Percentiles rank a stretch among this genome's conserved stretches.
Evolutionary conservation across 2,797 vertebrate species (phyloP).

Genomic region (Morus bassanus): DNA sequence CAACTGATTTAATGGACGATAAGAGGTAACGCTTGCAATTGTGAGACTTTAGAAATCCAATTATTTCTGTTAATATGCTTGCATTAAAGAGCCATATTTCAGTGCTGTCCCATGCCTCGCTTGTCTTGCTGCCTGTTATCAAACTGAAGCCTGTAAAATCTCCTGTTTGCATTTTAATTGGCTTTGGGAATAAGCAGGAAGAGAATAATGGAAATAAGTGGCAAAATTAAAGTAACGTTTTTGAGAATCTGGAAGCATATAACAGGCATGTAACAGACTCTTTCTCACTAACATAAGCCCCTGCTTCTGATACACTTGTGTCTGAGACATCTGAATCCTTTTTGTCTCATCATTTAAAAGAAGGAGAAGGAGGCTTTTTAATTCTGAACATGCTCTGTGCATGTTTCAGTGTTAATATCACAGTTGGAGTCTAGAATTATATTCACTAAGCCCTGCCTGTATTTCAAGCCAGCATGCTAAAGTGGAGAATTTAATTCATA

Average conservation of each 20-base stretch:
- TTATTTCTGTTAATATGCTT: slow-evolving; percentile 88
- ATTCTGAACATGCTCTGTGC: neutral
- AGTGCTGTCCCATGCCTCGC: slow-evolving; percentile 77
- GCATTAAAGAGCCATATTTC: slow-evolving; percentile 82
- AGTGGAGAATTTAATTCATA: slow-evolving; percentile 14
- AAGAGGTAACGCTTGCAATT: slow-evolving; percentile 71
- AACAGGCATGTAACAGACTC: slow-evolving; percentile 15
- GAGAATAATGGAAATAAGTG: slow-evolving; percentile 64
- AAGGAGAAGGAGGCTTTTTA: neutral
- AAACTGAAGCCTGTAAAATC: slow-evolving; percentile 64
- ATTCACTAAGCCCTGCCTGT: neutral
- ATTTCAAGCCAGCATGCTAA: neutral
- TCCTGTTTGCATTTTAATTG: slow-evolving; percentile 79
- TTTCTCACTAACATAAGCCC: neutral
- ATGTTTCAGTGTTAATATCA: neutral
- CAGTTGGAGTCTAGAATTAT: neutral
- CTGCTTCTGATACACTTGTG: neutral
- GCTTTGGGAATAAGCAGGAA: slow-evolving; percentile 67
- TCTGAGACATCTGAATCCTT: neutral
- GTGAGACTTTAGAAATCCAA: slow-evolving; percentile 85
- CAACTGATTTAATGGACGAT: slow-evolving; percentile 73
- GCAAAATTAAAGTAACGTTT: slow-evolving; percentile 50
- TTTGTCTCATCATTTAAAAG: neutral
- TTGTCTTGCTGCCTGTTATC: slow-evolving; percentile 76
- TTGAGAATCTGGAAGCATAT: slow-evolving; percentile 26